Evolutionary conservation across 2,797 vertebrate genomes (phyloP).

Genomic region (Borostomias antarcticus): DNA sequence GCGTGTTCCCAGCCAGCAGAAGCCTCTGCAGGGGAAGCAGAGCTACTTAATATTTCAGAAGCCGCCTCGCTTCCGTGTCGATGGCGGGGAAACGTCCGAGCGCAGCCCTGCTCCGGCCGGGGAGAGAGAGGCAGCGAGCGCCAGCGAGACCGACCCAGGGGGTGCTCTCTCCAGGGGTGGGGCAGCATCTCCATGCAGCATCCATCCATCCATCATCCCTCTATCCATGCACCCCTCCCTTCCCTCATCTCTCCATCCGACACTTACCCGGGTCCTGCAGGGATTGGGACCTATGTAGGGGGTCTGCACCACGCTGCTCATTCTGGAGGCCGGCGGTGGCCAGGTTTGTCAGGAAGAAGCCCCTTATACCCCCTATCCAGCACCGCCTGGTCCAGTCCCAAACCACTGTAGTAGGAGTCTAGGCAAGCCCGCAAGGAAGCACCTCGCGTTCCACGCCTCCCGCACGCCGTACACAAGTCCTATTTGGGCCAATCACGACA

Average conservation of each 20-base stretch:
- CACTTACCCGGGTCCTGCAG: constrained; percentile 81
- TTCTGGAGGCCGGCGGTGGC: constrained; percentile 35
- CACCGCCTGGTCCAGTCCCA: constrained; percentile 4
- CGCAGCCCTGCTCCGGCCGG: not conserved
- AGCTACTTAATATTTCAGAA: constrained; percentile 36
- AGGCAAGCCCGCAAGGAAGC: not conserved
- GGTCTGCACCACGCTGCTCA: constrained; percentile 74
- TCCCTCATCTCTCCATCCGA: not conserved
- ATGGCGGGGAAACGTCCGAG: constrained; percentile 30
- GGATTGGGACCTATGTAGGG: constrained; percentile 69
- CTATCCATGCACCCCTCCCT: not conserved
- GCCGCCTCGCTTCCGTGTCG: constrained; percentile 18
- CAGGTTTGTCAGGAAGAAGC: constrained; percentile 31
- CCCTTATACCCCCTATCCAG: constrained; percentile 20
- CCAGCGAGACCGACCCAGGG: too few relatives aligned
- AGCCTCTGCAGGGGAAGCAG: constrained; percentile 4
- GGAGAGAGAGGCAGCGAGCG: not conserved
- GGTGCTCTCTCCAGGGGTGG: too few relatives aligned
- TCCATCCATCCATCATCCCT: constrained; percentile 3
- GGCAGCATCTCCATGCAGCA: constrained; percentile 50
- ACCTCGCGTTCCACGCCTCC: constrained; percentile 32
- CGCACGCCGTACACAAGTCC: constrained; percentile 67
- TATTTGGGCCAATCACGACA: constrained; percentile 78
- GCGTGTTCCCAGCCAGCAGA: constrained; percentile 10
- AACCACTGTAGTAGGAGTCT: not conserved